Evolutionary conservation across 2,113 vertebrate genomes (phyloP).

Genomic region (rabbit (Oryctolagus cuniculus)): DNA sequence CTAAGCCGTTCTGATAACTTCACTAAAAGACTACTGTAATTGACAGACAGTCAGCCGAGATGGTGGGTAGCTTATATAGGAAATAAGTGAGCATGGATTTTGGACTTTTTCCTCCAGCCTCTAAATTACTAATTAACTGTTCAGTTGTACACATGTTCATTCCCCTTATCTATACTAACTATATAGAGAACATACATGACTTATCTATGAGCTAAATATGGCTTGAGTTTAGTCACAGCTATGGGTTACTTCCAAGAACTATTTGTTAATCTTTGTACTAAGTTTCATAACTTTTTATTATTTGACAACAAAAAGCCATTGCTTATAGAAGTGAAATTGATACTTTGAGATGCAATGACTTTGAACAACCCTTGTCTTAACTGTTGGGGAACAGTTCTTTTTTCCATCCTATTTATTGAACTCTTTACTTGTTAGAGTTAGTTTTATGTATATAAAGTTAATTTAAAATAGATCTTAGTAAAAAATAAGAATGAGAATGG

Average conservation of each 20-base stretch:
- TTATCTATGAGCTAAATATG: slow-evolving; percentile 7
- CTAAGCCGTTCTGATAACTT: neutral
- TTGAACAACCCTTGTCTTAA: too few species aligned
- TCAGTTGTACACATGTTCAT: neutral
- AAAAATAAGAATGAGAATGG: too few species aligned
- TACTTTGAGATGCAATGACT: too few species aligned
- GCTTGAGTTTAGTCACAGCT: neutral
- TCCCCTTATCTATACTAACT: neutral
- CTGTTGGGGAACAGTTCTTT: too few species aligned
- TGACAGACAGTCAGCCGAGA: slow-evolving; percentile 53
- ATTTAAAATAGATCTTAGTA: too few species aligned
- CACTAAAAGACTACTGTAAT: neutral
- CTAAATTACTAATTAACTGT: slow-evolving; percentile 83
- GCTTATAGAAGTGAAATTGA: neutral
- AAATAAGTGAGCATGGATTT: slow-evolving; percentile 76
- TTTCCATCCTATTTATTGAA: too few species aligned
- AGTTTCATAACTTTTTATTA: slow-evolving; percentile 31
- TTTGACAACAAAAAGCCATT: slow-evolving; percentile 13
- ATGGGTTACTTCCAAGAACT: slow-evolving; percentile 12
- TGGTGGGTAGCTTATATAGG: slow-evolving; percentile 66
- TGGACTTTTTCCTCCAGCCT: slow-evolving; percentile 74
- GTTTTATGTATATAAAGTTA: too few species aligned
- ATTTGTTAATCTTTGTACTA: slow-evolving; percentile 30
- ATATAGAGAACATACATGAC: neutral
- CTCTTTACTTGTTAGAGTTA: too few species aligned